Conservation (phyloP, 2,888 invertebrate genomes). For the Hecatera dysodea region DNA sequence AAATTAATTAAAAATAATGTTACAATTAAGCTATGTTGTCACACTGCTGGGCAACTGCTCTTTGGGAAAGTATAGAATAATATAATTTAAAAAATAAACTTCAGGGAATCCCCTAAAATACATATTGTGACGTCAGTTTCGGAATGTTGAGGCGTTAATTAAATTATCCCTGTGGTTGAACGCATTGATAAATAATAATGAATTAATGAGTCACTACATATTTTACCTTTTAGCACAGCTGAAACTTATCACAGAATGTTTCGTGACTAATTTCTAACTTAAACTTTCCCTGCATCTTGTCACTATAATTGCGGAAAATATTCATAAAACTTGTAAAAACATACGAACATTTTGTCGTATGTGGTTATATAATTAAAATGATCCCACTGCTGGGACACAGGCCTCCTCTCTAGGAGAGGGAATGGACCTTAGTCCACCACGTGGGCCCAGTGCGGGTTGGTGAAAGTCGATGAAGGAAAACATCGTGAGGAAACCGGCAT, state of each 20-base stretch:
- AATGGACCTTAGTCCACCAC: no score
- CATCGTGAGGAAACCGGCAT: no score
- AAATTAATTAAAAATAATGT: no score
- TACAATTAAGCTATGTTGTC: no score
- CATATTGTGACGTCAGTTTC: background rate
- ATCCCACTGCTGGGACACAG: no score
- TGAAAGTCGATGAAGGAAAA: no score
- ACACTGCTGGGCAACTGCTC: no score
- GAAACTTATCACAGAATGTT: background rate
- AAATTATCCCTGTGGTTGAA: background rate
- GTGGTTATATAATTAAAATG: no score
- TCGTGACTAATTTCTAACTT: conserved; percentile 5
- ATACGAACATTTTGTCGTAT: background rate
- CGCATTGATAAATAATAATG: background rate
- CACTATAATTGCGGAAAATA: background rate
- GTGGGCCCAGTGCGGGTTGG: no score
- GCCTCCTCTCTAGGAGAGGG: no score
- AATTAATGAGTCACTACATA: background rate
- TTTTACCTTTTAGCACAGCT: conserved; percentile 13
- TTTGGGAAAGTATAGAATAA: no score
- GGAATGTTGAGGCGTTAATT: background rate
- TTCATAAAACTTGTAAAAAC: background rate
- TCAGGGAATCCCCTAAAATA: background rate
- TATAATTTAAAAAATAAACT: no score
- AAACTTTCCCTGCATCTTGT: background rate